These are phyloP conservation scores for Onychomys torridus DNA, from an alignment of 2,797 vertebrate species.

Conservation along the genomic window DNA sequence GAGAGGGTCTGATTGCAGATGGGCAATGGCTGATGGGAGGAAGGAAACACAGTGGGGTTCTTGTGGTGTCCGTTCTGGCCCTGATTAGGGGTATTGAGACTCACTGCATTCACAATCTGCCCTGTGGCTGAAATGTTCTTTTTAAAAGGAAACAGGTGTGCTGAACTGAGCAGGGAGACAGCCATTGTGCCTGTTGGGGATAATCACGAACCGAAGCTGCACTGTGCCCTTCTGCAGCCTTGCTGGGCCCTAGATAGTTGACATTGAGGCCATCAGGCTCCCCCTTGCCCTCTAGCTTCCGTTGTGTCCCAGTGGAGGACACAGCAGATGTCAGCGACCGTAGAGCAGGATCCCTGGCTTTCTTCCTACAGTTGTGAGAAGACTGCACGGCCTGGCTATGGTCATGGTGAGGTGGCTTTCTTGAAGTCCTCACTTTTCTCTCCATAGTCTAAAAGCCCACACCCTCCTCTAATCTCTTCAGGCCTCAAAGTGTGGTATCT, in stretches of 20 bases:
- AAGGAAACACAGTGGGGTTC: background rate
- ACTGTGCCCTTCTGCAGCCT: background rate
- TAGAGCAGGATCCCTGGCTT: background rate
- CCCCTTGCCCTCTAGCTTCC: background rate
- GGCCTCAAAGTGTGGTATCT: background rate
- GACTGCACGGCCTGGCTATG: background rate
- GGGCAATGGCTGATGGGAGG: background rate
- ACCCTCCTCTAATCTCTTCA: background rate
- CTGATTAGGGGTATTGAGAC: background rate
- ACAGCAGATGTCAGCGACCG: background rate
- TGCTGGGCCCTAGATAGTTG: background rate
- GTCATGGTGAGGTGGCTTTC: background rate
- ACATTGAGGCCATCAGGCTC: background rate
- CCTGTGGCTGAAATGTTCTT: background rate
- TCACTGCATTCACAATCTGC: background rate
- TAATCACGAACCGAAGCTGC: background rate
- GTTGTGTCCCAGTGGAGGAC: background rate
- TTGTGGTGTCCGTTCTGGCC: background rate
- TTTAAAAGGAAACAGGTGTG: background rate
- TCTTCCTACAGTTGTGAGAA: background rate
- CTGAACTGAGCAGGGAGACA: background rate
- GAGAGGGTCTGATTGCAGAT: background rate
- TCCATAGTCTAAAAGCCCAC: background rate
- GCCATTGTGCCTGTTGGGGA: background rate
- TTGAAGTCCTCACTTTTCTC: conserved; percentile 3